These are phyloP conservation scores for Bos javanicus DNA, from an alignment of 2,113 vertebrate species.

Conservation along the genomic window DNA sequence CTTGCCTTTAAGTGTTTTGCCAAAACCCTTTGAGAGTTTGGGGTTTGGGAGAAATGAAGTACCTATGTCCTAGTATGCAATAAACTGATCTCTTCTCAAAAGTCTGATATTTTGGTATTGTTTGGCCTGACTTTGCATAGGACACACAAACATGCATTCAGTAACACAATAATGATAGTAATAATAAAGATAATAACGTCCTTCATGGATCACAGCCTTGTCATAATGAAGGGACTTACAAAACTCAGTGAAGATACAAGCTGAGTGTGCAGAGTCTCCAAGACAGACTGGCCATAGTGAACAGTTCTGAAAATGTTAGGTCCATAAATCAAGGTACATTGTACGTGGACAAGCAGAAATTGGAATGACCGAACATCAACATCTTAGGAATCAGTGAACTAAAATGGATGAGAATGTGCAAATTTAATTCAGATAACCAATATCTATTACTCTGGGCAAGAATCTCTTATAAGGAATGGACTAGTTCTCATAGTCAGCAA, in stretches of 20 bases:
- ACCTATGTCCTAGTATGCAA: background rate
- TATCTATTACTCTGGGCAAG: background rate
- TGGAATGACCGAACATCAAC: background rate
- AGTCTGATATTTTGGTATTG: background rate
- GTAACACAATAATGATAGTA: background rate
- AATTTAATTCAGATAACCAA: background rate
- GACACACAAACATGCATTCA: background rate
- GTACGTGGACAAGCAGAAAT: background rate
- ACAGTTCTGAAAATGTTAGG: background rate
- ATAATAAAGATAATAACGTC: background rate
- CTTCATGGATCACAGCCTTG: background rate
- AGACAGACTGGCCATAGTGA: background rate
- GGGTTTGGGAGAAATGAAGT: background rate
- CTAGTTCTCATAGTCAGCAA: background rate
- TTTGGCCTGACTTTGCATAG: background rate
- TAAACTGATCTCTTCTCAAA: background rate
- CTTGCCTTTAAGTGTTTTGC: background rate
- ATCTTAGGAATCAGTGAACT: background rate
- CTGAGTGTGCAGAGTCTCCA: background rate
- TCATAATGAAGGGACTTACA: background rate
- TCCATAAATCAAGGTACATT: background rate
- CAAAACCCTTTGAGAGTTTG: background rate
- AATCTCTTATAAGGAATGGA: background rate
- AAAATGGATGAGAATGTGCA: background rate
- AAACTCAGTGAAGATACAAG: background rate